Evolutionary conservation across 2,888 invertebrate species (phyloP).

Genomic region (Scotopteryx bipunctaria): DNA sequence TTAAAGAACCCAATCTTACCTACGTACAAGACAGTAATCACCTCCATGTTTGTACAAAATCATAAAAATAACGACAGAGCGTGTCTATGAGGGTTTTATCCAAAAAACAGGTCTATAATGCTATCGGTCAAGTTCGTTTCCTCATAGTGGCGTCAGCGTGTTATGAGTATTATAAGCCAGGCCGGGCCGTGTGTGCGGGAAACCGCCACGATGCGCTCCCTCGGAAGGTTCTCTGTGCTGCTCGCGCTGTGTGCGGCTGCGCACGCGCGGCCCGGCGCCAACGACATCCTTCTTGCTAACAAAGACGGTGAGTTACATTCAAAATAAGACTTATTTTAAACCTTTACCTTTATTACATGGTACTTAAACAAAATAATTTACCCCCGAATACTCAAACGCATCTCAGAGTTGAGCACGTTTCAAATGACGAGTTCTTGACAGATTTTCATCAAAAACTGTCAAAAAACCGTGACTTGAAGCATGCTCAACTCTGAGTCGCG

Average conservation of each 20-base stretch:
- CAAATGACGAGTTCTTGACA: too few species aligned
- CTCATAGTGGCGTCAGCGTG: conserved; percentile 4
- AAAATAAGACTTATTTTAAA: not conserved
- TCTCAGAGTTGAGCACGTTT: too few species aligned
- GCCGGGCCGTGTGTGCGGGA: not conserved
- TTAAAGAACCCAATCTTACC: too few species aligned
- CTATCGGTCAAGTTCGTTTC: conserved; percentile 17
- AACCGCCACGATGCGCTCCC: conserved; percentile 42
- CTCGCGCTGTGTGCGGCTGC: conserved; percentile 44
- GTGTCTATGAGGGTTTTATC: too few species aligned
- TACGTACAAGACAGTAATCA: too few species aligned
- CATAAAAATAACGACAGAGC: too few species aligned
- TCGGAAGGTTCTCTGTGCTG: conserved; percentile 45
- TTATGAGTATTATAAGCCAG: conserved; percentile 14
- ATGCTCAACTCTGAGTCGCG: too few species aligned
- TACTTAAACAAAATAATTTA: too few species aligned
- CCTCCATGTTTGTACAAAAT: too few species aligned
- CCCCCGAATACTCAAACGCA: too few species aligned
- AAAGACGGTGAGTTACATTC: conserved; percentile 29
- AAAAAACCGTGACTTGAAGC: too few species aligned
- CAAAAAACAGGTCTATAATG: not conserved
- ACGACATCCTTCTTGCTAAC: conserved; percentile 32
- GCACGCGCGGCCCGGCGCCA: conserved; percentile 41
- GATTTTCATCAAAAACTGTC: too few species aligned
- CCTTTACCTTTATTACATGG: not conserved